Conservation (phyloP, 1,140 invertebrate species). For the Drosophila jambulina region DNA sequence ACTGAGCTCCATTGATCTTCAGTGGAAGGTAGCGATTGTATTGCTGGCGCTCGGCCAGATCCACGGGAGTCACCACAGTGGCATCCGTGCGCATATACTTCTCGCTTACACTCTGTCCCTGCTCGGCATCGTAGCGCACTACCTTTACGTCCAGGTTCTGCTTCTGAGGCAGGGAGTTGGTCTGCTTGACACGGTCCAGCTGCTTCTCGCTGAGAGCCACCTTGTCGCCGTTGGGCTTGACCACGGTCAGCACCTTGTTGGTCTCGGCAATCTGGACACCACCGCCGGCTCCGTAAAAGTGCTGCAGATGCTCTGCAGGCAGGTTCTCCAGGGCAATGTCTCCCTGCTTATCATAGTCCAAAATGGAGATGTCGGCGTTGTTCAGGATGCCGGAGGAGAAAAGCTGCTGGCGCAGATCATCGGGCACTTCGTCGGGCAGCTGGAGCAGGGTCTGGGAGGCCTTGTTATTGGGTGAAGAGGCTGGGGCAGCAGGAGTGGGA, state of each 20-base stretch:
- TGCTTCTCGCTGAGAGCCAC: slow-evolving; percentile 86
- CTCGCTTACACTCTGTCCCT: slow-evolving; percentile 90
- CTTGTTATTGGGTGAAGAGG: slow-evolving; percentile 77
- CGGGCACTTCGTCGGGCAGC: slow-evolving; percentile 94
- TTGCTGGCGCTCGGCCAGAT: slow-evolving; percentile 89
- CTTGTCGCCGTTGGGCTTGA: slow-evolving; percentile 87
- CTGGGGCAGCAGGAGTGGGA: slow-evolving; percentile 6
- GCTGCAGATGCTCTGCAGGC: slow-evolving; percentile 93
- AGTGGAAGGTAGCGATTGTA: slow-evolving; percentile 93
- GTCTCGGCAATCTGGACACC: slow-evolving; percentile 89
- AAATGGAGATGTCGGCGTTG: slow-evolving; percentile 93
- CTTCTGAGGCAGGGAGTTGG: slow-evolving; percentile 84
- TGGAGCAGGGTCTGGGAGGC: slow-evolving; percentile 86
- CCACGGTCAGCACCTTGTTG: slow-evolving; percentile 88
- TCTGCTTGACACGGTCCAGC: slow-evolving; percentile 86
- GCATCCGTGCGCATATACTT: slow-evolving; percentile 90
- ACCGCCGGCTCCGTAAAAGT: slow-evolving; percentile 92
- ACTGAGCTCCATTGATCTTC: slow-evolving; percentile 93
- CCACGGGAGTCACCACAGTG: slow-evolving; percentile 90
- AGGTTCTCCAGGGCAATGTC: slow-evolving; percentile 93
- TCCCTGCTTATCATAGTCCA: slow-evolving; percentile 95
- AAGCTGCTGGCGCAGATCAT: slow-evolving; percentile 92
- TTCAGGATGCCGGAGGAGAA: slow-evolving; percentile 93
- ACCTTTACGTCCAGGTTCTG: slow-evolving; percentile 93
- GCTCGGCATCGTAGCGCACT: slow-evolving; percentile 91